Percentiles rank a stretch among this genome's conserved stretches.
Evolutionary conservation across 1,140 invertebrate genomes (phyloP).

Genomic region (Mylabris phalerata): DNA sequence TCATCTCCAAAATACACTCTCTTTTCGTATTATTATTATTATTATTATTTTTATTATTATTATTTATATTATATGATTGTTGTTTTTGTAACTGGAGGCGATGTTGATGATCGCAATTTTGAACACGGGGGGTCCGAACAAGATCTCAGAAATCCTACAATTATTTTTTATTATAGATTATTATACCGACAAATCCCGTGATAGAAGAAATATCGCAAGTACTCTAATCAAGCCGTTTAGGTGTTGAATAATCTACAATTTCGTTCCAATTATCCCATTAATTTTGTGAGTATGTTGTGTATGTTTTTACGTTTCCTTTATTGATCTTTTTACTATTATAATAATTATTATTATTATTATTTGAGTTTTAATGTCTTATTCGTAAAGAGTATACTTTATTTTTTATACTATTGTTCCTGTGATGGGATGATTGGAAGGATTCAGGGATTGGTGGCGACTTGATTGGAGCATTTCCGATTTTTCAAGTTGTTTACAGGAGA

Average conservation of each 20-base stretch:
- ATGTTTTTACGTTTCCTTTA: neutral
- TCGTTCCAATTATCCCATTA: too few relatives aligned
- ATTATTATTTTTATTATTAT: conserved; percentile 23
- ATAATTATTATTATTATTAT: conserved; percentile 21
- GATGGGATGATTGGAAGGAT: too few relatives aligned
- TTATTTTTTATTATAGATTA: too few relatives aligned
- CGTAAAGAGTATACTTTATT: conserved; percentile 35
- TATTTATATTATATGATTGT: conserved; percentile 28
- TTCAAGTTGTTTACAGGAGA: conserved; percentile 9
- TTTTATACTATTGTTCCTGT: conserved; percentile 39
- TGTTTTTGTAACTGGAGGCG: conserved; percentile 16
- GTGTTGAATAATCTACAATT: too few relatives aligned
- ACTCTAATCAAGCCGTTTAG: too few relatives aligned
- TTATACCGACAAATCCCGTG: too few relatives aligned
- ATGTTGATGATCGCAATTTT: too few relatives aligned
- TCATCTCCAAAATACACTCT: neutral
- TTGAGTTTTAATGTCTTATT: conserved; percentile 32
- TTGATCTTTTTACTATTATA: conserved; percentile 8
- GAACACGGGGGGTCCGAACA: too few relatives aligned
- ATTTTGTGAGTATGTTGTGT: neutral
- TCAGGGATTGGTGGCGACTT: neutral
- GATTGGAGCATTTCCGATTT: conserved; percentile 3
- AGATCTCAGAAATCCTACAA: too few relatives aligned
- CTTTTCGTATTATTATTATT: conserved; percentile 25
- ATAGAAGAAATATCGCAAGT: too few relatives aligned